These are phyloP conservation scores for Addax nasomaculatus DNA, from an alignment of 2,113 vertebrate species.

Conservation along the genomic window DNA sequence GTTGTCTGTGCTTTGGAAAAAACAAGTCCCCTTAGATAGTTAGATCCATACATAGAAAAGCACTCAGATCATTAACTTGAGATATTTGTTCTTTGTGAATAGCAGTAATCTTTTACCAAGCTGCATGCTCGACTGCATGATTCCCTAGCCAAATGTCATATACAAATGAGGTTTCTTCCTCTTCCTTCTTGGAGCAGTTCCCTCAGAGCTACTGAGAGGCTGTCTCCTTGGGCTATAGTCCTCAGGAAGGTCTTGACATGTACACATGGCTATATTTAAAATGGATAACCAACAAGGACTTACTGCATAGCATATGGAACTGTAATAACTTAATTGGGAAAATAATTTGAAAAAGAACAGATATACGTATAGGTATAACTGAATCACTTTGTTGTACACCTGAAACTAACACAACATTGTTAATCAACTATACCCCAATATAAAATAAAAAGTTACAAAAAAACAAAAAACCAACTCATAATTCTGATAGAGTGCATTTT, in stretches of 20 bases:
- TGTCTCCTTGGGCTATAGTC: background rate
- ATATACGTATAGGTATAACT: background rate
- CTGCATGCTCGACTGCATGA: background rate
- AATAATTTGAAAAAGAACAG: background rate
- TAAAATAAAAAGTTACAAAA: background rate
- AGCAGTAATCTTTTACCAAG: background rate
- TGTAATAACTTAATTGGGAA: background rate
- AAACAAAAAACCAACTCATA: background rate
- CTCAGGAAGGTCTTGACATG: background rate
- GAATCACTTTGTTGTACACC: background rate
- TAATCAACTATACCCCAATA: background rate
- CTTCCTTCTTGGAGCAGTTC: background rate
- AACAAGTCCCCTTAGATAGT: background rate
- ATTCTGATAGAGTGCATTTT: background rate
- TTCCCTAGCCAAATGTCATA: background rate
- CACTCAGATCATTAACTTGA: background rate
- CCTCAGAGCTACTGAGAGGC: background rate
- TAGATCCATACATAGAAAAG: background rate
- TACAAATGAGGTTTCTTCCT: background rate
- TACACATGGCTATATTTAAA: background rate
- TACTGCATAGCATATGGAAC: background rate
- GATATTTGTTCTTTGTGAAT: background rate
- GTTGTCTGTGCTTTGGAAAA: background rate
- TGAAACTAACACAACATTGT: background rate
- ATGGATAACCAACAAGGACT: background rate